Evolutionary conservation across 1,140 invertebrate species (phyloP).

Genomic region (Drosophila bocki): DNA sequence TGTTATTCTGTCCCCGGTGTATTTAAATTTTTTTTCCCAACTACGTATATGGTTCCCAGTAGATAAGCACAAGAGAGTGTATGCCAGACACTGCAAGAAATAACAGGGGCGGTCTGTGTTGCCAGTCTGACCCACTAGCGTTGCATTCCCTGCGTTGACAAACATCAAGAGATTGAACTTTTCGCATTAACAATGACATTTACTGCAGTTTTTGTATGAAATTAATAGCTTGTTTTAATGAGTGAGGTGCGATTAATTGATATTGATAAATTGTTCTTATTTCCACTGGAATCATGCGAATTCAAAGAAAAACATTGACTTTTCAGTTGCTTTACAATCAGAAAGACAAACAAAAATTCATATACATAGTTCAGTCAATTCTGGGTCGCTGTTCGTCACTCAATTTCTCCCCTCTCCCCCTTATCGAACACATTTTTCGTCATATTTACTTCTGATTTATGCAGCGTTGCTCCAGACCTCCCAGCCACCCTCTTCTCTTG

Average conservation of each 20-base stretch:
- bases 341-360: not conserved
- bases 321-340: not conserved
- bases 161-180: not conserved
- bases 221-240: not conserved
- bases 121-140: slow-evolving; percentile 27
- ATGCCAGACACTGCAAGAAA: slow-evolving; percentile 57
- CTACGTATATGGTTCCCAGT: slow-evolving; percentile 40
- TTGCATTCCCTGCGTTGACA: slow-evolving; percentile 29
- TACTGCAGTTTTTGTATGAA: not conserved
- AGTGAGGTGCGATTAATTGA: not conserved
- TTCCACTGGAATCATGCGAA: not conserved
- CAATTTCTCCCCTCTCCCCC: slow-evolving; percentile 5
- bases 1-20: slow-evolving; percentile 46
- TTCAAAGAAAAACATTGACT: slow-evolving; percentile 3
- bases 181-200: not conserved
- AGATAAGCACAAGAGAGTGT: slow-evolving; percentile 54
- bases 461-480: slow-evolving; percentile 48
- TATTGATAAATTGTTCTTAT: not conserved
- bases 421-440: slow-evolving; percentile 43
- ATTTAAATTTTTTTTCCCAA: slow-evolving; percentile 63
- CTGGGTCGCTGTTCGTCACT: slow-evolving; percentile 4
- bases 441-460: slow-evolving; percentile 73
- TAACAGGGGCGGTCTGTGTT: slow-evolving; percentile 12
- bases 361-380: slow-evolving; percentile 13
- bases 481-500: not conserved